Base-by-base conservation (phyloP, 2,113 vertebrate species). In the Proteles cristata region DNA sequence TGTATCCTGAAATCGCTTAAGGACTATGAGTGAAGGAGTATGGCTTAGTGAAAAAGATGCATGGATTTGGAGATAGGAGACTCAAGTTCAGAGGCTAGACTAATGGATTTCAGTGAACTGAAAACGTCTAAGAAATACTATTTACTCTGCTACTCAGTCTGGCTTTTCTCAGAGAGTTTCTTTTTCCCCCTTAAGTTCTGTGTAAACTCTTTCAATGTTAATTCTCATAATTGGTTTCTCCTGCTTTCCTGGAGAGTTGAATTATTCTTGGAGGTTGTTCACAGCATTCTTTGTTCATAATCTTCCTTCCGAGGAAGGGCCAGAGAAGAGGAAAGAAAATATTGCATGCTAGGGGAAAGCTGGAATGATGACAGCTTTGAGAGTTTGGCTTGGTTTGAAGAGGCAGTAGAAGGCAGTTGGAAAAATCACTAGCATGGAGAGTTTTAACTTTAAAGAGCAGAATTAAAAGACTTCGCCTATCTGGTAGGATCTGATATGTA, bases 391-490 rank as follows among this genome's bases (percentile, higher is more conserved):
- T 89, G 14, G 35, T n/a, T 7, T 17, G 58, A 65, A 93, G 86
- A 90, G 43, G 74, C 58, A 73, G 16, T 82, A 74, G 43, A n/a
- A 90, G 35, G n/a, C 48, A 26, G 39, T 61, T 66, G 61, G 61
- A 55, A 26, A 94, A 69, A 82, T 48, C 33, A 77, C 73, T 87
- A 10, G 50, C 7, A 3, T 23, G 11, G 73, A 63, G 73, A 65
- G 80, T 81, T 69, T 79, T 48, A 69, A 53, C 77, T 93, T 66
- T 63, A 55, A 45, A 85, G 74, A 50, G n/a, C 68, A 90, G 16
- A 80, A 81, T 90, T 92, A 66, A 79, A 86, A 93, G 26, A 80
- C 15, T 79, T 93, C 4, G 39, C 63, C 79, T 68, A 68, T 87
- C 26, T 73, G 61, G 53, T 82, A 65, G 55, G 33, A 35, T 76